A percentile compares a stretch with the other conserved stretches of the same genome.
Evolutionary conservation across 1,140 invertebrate species (phyloP).

Genomic region (Aphis craccivora): DNA sequence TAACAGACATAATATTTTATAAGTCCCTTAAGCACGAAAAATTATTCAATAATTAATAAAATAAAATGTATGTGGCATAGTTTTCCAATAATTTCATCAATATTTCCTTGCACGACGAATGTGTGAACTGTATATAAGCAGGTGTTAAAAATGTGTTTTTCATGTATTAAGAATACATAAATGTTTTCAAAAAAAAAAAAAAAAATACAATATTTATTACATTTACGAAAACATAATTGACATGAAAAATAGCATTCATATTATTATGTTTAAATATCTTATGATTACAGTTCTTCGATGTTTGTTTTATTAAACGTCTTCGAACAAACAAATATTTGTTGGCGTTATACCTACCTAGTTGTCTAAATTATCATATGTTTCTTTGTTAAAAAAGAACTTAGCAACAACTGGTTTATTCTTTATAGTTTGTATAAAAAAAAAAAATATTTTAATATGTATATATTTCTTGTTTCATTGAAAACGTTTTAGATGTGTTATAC

Average conservation of each 20-base stretch:
- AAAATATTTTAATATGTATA: not conserved
- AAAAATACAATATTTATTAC: constrained; percentile 27
- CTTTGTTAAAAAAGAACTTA: not conserved
- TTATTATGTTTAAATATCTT: constrained; percentile 10
- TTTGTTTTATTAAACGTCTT: not conserved
- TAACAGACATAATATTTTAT: not conserved
- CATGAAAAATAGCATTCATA: not conserved
- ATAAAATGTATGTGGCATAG: not conserved
- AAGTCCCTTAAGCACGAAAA: not conserved
- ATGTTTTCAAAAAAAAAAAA: not conserved
- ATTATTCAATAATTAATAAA: not conserved
- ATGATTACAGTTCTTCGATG: not conserved
- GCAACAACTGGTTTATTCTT: constrained; percentile 36
- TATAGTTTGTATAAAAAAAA: not conserved
- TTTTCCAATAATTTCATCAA: not conserved
- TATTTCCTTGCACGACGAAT: constrained; percentile 5
- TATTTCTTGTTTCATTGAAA: not conserved
- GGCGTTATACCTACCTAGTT: not conserved
- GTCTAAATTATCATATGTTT: not conserved
- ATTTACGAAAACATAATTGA: not conserved
- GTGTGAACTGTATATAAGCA: constrained; percentile 26
- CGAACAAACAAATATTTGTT: constrained; percentile 1
- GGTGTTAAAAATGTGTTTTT: constrained; percentile 51
- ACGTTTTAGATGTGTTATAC: not conserved
- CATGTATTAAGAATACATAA: constrained; percentile 4